Conservation (phyloP, 1,140 invertebrate genomes). For the Nautilus pompilius region DNA sequence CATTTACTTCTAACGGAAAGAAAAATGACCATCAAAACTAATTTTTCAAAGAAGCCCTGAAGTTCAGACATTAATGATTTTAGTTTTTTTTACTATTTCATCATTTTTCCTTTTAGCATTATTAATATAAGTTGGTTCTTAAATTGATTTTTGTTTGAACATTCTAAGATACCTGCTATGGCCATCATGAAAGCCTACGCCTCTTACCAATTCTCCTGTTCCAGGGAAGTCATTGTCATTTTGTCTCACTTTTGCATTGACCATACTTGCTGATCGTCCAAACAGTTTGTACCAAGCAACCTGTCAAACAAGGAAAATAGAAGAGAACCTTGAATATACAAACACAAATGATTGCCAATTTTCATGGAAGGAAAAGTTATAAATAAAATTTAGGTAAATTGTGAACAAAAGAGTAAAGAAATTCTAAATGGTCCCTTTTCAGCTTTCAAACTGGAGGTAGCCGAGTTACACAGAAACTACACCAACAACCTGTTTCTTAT, state of each 20-base stretch:
- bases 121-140: neutral
- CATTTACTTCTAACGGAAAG: neutral
- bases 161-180: neutral
- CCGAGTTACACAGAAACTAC: no score
- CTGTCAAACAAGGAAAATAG: constrained; percentile 23
- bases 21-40: neutral
- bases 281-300: constrained; percentile 54
- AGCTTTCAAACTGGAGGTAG: no score
- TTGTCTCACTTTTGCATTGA: constrained; percentile 51
- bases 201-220: constrained; percentile 47
- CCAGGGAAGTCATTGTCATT: constrained; percentile 49
- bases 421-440: no score
- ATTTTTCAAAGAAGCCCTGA: neutral
- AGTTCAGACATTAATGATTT: neutral
- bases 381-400: no score
- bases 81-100: neutral
- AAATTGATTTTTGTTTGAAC: neutral
- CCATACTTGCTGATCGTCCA: constrained; percentile 37
- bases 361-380: no score
- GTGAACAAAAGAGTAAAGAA: no score
- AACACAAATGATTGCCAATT: no score
- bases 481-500: no score
- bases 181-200: neutral
- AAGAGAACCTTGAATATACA: no score
- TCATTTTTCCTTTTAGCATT: neutral